Percentiles rank a stretch among this genome's conserved stretches.
phyloP scores from a whole-genome alignment of 1,140 invertebrate genomes.

The Aricia agestis region DNA sequence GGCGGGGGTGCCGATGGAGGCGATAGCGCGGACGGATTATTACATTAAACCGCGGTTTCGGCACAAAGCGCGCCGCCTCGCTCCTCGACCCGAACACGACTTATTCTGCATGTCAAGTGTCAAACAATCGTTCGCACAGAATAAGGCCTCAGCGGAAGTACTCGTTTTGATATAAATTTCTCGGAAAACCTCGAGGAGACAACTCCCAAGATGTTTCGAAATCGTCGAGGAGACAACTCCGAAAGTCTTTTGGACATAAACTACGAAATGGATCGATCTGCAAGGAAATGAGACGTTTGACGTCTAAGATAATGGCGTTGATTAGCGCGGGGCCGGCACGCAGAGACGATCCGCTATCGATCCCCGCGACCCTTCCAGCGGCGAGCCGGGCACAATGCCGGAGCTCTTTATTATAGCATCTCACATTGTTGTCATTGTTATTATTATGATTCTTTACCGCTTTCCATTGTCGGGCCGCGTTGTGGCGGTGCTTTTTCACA shows the following conservation, averaged over 20 bases:
- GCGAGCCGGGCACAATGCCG: constrained; percentile 69
- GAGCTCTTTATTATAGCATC: constrained; percentile 75
- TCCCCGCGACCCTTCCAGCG: constrained; percentile 70
- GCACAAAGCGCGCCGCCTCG: constrained; percentile 38
- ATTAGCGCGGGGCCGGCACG: constrained; percentile 57
- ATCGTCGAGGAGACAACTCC: too few species aligned
- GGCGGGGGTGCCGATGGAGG: constrained; percentile 65
- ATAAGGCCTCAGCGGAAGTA: background rate
- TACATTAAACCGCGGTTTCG: constrained; percentile 68
- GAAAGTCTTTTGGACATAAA: background rate
- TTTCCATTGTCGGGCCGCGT: constrained; percentile 74
- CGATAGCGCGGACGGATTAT: constrained; percentile 67
- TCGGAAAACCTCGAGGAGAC: too few species aligned
- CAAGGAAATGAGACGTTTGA: background rate
- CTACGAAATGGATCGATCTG: background rate
- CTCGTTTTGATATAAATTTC: background rate
- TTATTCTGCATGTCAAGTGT: background rate
- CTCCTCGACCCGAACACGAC: constrained; percentile 34
- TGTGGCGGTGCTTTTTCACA: constrained; percentile 74
- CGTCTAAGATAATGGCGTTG: constrained; percentile 43
- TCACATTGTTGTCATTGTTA: constrained; percentile 77
- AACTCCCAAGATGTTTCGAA: background rate
- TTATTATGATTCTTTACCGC: constrained; percentile 76
- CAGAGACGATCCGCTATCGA: constrained; percentile 71
- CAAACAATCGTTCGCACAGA: background rate